phyloP scores from a whole-genome alignment of 2,113 vertebrate genomes.

The rat (Rattus norvegicus) region DNA sequence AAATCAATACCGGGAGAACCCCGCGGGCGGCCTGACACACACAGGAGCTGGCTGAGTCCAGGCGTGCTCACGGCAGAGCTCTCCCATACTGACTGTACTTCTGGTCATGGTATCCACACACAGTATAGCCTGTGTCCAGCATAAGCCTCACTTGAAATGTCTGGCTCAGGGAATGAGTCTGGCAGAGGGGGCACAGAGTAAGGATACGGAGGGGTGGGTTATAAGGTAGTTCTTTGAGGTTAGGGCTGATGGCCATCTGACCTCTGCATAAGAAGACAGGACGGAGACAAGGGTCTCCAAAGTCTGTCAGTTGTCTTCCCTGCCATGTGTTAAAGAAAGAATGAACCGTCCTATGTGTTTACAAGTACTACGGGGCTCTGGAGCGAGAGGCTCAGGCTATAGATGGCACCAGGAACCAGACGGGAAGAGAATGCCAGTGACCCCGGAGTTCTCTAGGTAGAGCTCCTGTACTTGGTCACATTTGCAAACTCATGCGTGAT shows the following conservation, averaged over 20 bases:
- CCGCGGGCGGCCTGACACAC: not conserved
- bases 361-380: not conserved
- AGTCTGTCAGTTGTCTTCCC: not conserved
- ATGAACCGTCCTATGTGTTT: not conserved
- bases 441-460: not conserved
- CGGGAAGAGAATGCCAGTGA: not conserved
- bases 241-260: not conserved
- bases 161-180: not conserved
- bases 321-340: not conserved
- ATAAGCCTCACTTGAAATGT: not conserved
- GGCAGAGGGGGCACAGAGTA: not conserved
- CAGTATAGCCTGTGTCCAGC: not conserved
- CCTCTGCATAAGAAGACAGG: not conserved
- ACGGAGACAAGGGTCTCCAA: not conserved
- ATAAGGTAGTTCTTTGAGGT: not conserved
- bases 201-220: not conserved
- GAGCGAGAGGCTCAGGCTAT: not conserved
- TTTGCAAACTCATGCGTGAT: not conserved
- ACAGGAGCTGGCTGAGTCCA: not conserved
- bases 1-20: fast-evolving
- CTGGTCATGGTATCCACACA: not conserved
- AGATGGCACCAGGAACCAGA: not conserved
- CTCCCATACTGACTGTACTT: not conserved
- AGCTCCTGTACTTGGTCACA: fast-evolving
- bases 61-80: not conserved